Evolutionary conservation across 1,140 invertebrate genomes (phyloP), one percentile per base, ranked within the genome.

Genomic region (Drosophila oshimai): DNA sequence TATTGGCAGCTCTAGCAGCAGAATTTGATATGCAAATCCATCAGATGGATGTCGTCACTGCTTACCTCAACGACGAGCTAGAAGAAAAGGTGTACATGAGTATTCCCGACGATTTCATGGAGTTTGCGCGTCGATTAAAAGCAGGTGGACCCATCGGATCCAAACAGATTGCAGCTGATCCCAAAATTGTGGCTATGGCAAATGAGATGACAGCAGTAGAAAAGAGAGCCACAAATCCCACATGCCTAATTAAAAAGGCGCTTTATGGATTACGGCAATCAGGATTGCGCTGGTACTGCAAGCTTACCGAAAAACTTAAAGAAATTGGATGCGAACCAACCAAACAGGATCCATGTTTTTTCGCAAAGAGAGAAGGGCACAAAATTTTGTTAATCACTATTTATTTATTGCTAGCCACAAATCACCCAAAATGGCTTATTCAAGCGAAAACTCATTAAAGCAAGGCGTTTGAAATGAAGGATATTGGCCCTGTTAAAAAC

Each of bases 251-350:
- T n/a, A n/a, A n/a, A n/a, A 91, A 90, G 33, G 6, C 6, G n/a
- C 12, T n/a, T n/a, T n/a, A n/a, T n/a, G n/a, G 86, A 3, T 50
- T 92, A 6, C 91, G 92, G 61, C 91, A 93, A 65, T 84, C 91
- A 13, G n/a, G 86, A 87, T 18, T 26, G 24, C 75, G 68, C 9
- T 92, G 91, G 91, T 90, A 92, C 61, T 74, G 89, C 12, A 69
- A 69, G 22, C 60, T 54, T 12, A 60, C 55, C 20, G 24, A 36
- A 31, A 73, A 46, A 31, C 55, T 71, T 1, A 41, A 60, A 12
- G 45, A 68, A 15, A 18, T 76, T 3, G 55, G 58, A 13, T 12
- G 65, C 4, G 50, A 64, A 5, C 5, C 73, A n/a, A 58, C 62
- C 7, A 41, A 65, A 29, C 50, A 37, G 15, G 58, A 72, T 31